These are phyloP conservation scores for Caenorhabditis virilis DNA, from an alignment of 2,888 invertebrate genomes.

Conservation along the genomic window DNA sequence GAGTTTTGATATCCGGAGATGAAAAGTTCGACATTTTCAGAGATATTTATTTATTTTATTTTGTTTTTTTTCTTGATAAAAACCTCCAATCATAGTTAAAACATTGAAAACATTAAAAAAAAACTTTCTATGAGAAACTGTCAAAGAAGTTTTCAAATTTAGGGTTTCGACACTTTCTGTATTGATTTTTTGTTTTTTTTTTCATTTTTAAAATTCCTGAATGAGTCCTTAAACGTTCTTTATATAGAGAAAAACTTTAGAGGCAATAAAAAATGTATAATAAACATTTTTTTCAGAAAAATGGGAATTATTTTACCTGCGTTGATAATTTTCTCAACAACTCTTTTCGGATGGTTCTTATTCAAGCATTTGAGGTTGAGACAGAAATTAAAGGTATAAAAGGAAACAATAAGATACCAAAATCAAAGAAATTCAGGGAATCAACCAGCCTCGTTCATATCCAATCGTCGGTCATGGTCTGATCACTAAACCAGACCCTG, in stretches of 20 bases:
- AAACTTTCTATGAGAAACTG: too few species aligned
- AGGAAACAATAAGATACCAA: neutral
- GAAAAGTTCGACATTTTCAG: too few species aligned
- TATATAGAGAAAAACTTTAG: neutral
- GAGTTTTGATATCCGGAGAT: too few species aligned
- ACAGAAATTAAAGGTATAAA: constrained; percentile 1
- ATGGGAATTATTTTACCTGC: constrained; percentile 31
- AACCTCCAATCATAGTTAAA: too few species aligned
- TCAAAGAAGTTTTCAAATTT: too few species aligned
- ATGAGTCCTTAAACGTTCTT: too few species aligned
- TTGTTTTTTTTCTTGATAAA: too few species aligned
- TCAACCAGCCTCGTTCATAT: constrained; percentile 74
- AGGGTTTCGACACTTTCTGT: too few species aligned
- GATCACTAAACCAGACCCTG: constrained; percentile 75
- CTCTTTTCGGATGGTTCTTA: constrained; percentile 9
- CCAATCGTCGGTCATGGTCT: constrained; percentile 76
- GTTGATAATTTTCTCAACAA: constrained; percentile 6
- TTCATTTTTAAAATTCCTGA: too few species aligned
- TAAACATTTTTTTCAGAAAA: neutral
- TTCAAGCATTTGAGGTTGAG: constrained; percentile 28
- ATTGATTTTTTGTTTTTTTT: neutral
- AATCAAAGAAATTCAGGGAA: constrained; percentile 57
- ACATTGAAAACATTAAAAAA: too few species aligned
- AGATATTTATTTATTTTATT: too few species aligned
- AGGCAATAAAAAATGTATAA: neutral